These are phyloP conservation scores for Drosophila subpulchrella DNA, from an alignment of 1,140 invertebrate species.

Conservation along the genomic window DNA sequence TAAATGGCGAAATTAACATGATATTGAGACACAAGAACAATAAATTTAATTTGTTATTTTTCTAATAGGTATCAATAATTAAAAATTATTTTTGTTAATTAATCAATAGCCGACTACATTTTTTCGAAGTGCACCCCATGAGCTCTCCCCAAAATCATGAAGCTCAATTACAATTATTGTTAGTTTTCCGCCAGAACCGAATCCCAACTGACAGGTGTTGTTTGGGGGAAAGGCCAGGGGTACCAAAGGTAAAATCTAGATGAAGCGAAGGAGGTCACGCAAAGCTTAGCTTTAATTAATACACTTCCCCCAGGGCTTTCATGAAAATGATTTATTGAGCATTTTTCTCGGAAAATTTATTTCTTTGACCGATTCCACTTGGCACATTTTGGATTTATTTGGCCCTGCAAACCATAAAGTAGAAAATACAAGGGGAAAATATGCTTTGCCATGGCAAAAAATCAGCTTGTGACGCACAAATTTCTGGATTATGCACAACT, in stretches of 20 bases:
- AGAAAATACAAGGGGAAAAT: conserved; percentile 5
- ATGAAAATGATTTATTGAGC: conserved; percentile 22
- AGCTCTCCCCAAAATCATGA: conserved; percentile 12
- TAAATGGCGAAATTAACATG: too few relatives aligned
- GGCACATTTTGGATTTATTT: conserved; percentile 31
- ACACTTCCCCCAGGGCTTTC: conserved; percentile 15
- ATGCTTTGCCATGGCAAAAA: conserved; percentile 49
- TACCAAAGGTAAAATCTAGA: neutral
- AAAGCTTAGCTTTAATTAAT: conserved; percentile 64
- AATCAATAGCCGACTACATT: too few relatives aligned
- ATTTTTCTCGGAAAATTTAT: conserved; percentile 33
- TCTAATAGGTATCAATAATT: too few relatives aligned
- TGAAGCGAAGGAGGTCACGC: conserved; percentile 38
- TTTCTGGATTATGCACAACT: conserved; percentile 49
- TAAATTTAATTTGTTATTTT: too few relatives aligned
- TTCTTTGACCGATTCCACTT: conserved; percentile 18
- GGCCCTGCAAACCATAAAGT: neutral
- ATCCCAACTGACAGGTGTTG: conserved; percentile 66
- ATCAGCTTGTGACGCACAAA: conserved; percentile 59
- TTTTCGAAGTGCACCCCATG: conserved; percentile 13
- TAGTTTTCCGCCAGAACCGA: conserved; percentile 51
- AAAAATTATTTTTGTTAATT: neutral
- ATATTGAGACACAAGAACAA: too few relatives aligned
- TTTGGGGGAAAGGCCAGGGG: neutral
- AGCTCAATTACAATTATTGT: conserved; percentile 75